A percentile compares a stretch with the other conserved stretches of the same genome.
These are phyloP conservation scores for Cyphomyrus plagiostoma DNA, from an alignment of 2,113 vertebrate genomes.

Conservation along the genomic window DNA sequence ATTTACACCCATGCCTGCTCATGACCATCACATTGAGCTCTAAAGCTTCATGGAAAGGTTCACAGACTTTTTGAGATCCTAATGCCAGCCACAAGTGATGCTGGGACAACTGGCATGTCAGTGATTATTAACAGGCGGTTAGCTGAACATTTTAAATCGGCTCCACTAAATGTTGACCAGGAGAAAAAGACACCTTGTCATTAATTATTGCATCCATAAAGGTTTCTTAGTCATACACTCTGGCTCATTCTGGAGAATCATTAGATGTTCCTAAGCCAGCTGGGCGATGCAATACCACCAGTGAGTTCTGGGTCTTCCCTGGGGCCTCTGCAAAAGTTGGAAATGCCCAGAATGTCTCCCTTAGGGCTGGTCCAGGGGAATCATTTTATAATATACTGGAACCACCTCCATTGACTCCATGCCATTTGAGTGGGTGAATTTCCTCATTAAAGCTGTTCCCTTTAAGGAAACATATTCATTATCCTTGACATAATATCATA, in stretches of 20 bases:
- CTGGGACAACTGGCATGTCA: background rate
- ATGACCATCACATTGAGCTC: background rate
- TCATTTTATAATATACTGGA: background rate
- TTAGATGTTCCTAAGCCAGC: background rate
- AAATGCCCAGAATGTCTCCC: background rate
- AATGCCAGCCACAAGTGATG: background rate
- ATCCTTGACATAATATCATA: background rate
- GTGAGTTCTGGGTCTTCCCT: background rate
- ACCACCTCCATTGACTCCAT: background rate
- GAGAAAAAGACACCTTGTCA: background rate
- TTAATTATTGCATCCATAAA: background rate
- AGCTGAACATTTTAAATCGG: background rate
- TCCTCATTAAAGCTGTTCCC: background rate
- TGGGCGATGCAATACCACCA: background rate
- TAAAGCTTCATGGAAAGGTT: background rate
- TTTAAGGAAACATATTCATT: background rate
- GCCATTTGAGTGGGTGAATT: background rate
- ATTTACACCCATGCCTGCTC: background rate
- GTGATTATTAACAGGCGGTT: background rate
- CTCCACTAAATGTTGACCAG: background rate
- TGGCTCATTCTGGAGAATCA: background rate
- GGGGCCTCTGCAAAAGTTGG: background rate
- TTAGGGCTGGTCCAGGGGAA: background rate
- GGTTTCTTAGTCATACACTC: background rate
- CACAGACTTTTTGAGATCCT: background rate